A percentile compares a stretch with the other conserved stretches of the same genome.
Evolutionary conservation across 1,140 invertebrate genomes (phyloP).

Genomic region (Drosophila parabipectinata): DNA sequence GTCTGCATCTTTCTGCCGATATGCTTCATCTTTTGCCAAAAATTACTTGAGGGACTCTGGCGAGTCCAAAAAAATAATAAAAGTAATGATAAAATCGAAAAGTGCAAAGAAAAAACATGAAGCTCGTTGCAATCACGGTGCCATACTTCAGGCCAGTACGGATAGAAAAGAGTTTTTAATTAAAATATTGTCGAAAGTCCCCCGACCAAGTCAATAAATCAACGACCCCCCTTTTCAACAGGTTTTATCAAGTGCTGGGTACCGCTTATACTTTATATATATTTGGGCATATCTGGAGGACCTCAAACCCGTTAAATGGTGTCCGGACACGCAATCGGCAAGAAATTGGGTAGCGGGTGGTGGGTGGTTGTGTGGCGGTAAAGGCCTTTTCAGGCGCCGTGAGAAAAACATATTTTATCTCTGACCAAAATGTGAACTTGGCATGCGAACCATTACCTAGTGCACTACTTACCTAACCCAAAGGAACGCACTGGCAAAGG

Average conservation of each 20-base stretch:
- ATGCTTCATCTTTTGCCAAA: slow-evolving; percentile 60
- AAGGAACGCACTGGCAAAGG: slow-evolving; percentile 36
- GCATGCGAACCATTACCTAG: slow-evolving; percentile 58
- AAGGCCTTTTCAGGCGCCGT: slow-evolving; percentile 50
- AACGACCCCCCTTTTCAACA: slow-evolving; percentile 68
- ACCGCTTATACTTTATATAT: slow-evolving; percentile 31
- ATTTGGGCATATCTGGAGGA: not conserved
- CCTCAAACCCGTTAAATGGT: slow-evolving; percentile 16
- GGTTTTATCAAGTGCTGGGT: slow-evolving; percentile 64
- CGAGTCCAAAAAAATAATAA: slow-evolving; percentile 28
- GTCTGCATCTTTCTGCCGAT: slow-evolving; percentile 76
- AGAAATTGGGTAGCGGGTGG: not conserved
- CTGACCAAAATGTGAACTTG: slow-evolving; percentile 48
- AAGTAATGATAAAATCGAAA: slow-evolving; percentile 16
- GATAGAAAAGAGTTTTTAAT: slow-evolving; percentile 67
- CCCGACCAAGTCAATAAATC: slow-evolving; percentile 65
- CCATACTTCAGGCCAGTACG: slow-evolving; percentile 27
- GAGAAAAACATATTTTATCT: slow-evolving; percentile 62
- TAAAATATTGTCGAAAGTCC: slow-evolving; percentile 67
- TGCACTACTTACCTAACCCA: slow-evolving; percentile 36
- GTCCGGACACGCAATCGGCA: slow-evolving; percentile 40
- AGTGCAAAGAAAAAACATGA: slow-evolving; percentile 3
- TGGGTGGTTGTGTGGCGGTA: slow-evolving; percentile 5
- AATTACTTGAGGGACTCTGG: slow-evolving; percentile 70
- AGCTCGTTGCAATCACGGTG: slow-evolving; percentile 12